Base-by-base conservation (phyloP, 2,113 vertebrate genomes). In the Balaenoptera acutorostrata region DNA sequence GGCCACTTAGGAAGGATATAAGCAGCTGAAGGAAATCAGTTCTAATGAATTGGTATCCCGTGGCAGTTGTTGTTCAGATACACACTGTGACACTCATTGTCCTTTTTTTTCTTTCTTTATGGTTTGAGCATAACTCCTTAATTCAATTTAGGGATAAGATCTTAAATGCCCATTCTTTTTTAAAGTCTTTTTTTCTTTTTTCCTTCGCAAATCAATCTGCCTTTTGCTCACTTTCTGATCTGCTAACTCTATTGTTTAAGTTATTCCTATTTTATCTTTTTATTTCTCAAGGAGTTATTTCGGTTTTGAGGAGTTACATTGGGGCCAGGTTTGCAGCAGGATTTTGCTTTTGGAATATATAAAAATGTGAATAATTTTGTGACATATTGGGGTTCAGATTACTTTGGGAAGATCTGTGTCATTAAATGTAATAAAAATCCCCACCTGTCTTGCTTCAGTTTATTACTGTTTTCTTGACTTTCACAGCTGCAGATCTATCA, bases 241-340 rank as follows among this genome's bases (percentile, higher is more conserved):
- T 87, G 36, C 17, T 87, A 90, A 81, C 71, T 92, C 41, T 83
- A 23, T 72, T 80, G 31, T 64, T 90, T 90, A 80, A 86, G 55
- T 92, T 77, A 85, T 95, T 84, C 25, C 27, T 46, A 41, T 87
- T 96, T 94, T 85, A 90, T 46, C 66, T 86, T 95, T 44, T 71
- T 72, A 41, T 93, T 83, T 88, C 31, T 93, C 31, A 88, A 77
- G 66, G 41, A 68, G 75, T 78, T 75, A 75, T 90, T 97, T 96
- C 66, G 87, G 3, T 77, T 96, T 93, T 85, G 64, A 90, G 55
- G 36, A 77, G 25, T 81, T 36, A 33, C 72, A 29, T 25, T 82
- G 78, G 29, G 52, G n/a, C 10, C 21, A 83, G 46, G 27, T 78
- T 84, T 87, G 23, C 33, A 44, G 13, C 57, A 87, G 63, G 10